Base-by-base conservation (phyloP, 1,140 invertebrate species). In the Chelonus insularis region DNA sequence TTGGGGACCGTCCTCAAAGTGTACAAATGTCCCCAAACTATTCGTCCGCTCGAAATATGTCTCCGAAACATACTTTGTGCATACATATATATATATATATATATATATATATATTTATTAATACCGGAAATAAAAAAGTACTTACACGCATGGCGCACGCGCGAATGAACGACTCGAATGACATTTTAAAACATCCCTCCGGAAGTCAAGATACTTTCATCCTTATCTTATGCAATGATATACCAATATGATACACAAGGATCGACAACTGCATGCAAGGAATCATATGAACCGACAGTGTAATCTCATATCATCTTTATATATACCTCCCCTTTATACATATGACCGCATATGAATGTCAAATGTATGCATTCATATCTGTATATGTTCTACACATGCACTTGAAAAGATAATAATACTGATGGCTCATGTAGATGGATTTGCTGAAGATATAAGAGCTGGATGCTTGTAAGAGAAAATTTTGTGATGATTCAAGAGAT, bases 131-230 rank as follows among this genome's bases (percentile, higher is more conserved):
- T 45, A 14, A 14, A 48, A 21, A 39, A 21, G 12, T 52, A 60
- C 47, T 43, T 60, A 18, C 21, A 29, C 9, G 12, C 36, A 39
- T 48, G 14, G 39, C 50, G 51, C 59, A 55, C 59, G 51, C 59
- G 51, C 50, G 57, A 57, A 43, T 59, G 55, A 23, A 51, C 55
- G 63, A 64, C 62, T 73, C 71, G 57, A 62, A 60, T 71, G 63
- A 68, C 69, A 68, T 67, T 73, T 68, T 67, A 69, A 69, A 69
- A 70, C 64, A 66, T 66, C 63, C 63, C 67, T 69, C 68, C 72
- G 72, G 72, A 73, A 73, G 69, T 68, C 29, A 54, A 64, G 62
- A 55, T 70, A 68, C 67, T 70, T 70, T 71, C 57, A 61, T 68
- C 63, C 66, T 68, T 73, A 71, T 66, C 66, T 32, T 41, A 34